Evolutionary conservation across 2,113 vertebrate genomes (phyloP), one percentile per base, ranked within the genome.

Genomic region (Aplodontia rufa): DNA sequence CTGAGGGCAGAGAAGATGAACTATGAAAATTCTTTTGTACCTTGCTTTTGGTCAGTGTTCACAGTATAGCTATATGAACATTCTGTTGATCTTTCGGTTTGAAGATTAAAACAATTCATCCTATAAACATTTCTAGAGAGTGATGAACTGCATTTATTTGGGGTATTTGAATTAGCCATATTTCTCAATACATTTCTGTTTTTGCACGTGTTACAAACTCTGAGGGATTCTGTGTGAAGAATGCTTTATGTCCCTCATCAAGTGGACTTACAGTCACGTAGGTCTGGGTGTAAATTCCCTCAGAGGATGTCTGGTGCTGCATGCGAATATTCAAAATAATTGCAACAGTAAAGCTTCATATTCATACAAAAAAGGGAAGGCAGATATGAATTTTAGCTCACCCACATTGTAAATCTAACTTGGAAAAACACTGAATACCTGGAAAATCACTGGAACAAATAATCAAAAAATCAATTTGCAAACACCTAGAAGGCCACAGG

Each of bases 381-480:
- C 30, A 82, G 83, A 47, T 64, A 47, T 45, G 42, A 95, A 62
- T 81, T 92, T 93, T 87, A 75, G 75, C 49, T 90, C 47, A 66
- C 4, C 68, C 64, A 87, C 6, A 2, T 14, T 75, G 24, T 80
- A 66, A 92, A 84, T 60, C 83, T 78, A 92, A 87, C 81, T 96
- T 93, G 97, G 97, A 97, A 97, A 98, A 97, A 97, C 80, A 97
- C 97, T 78, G 91, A 90, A 81, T 90, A 92, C 87, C 72, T 93
- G 97, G 97, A 98, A 98, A 98, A 98, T 97, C 95, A 98, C 97
- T 96, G 91, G 94, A 96, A 94, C 94, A 95, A 96, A 96, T 96
- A 45, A 96, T 94, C 82, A 95, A 89, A 96, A 98, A 96, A 95
- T 96, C 93, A 96, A 98, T 98, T 97, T 97, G 94, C 97, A 94